Evolutionary conservation across 2,888 invertebrate genomes (phyloP).

Genomic region (Boloria euphrosyne): DNA sequence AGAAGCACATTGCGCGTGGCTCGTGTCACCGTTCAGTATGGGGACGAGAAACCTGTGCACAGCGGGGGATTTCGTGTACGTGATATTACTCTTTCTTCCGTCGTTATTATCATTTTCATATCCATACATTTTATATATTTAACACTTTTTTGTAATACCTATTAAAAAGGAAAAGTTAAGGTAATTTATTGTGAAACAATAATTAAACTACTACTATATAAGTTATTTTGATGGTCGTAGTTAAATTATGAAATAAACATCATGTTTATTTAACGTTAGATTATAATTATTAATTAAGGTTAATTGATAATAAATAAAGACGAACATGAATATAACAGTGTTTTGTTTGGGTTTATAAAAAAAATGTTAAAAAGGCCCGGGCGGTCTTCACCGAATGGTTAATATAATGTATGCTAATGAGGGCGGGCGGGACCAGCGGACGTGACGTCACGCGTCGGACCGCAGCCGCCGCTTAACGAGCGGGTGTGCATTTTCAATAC

Average conservation of each 20-base stretch:
- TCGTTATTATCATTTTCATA: not conserved
- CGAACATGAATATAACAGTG: slow-evolving; percentile 7
- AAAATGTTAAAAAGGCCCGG: slow-evolving; percentile 69
- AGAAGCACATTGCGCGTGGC: slow-evolving; percentile 38
- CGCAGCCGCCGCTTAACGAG: slow-evolving; percentile 76
- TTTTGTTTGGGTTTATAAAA: slow-evolving; percentile 53
- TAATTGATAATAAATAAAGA: slow-evolving; percentile 7
- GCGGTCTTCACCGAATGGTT: slow-evolving; percentile 70
- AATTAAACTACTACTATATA: no score
- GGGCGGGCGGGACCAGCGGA: slow-evolving; percentile 66
- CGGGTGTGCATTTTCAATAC: slow-evolving; percentile 74
- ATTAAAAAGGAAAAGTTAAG: no score
- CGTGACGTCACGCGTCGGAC: slow-evolving; percentile 78
- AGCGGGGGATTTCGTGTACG: not conserved
- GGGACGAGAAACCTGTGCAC: slow-evolving; percentile 12
- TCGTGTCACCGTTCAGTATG: slow-evolving; percentile 39
- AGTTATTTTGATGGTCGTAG: no score
- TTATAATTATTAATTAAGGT: not conserved
- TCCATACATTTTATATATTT: no score
- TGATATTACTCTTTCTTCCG: not conserved
- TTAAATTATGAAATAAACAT: no score
- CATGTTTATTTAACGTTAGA: no score
- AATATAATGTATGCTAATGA: slow-evolving; percentile 82
- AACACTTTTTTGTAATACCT: no score
- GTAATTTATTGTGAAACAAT: no score